phyloP scores from a whole-genome alignment of 2,888 invertebrate species.

The Drosophila kambysellisi region DNA sequence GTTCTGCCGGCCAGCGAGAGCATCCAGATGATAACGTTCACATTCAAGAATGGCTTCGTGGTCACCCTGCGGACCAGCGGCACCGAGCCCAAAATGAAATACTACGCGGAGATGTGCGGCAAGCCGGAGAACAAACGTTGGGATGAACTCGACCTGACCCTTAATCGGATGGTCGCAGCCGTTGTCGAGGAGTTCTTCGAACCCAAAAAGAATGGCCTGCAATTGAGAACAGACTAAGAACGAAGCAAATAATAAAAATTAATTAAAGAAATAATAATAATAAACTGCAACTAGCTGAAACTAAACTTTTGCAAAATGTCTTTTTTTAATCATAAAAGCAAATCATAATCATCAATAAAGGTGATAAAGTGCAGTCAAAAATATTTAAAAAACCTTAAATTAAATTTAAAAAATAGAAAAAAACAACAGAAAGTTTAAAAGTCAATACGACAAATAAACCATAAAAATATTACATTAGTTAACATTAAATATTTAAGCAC shows the following conservation, averaged over 20 bases:
- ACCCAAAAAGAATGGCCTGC: slow-evolving; percentile 89
- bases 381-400: too few species aligned
- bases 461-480: background rate
- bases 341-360: background rate
- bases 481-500: background rate
- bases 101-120: slow-evolving; percentile 96
- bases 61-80: slow-evolving; percentile 97
- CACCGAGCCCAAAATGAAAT: slow-evolving; percentile 99
- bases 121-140: slow-evolving; percentile 89
- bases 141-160: slow-evolving; percentile 87
- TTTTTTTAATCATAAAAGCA: background rate
- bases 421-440: background rate
- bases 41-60: slow-evolving; percentile 93
- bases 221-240: slow-evolving; percentile 49
- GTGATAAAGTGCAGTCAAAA: background rate
- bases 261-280: background rate
- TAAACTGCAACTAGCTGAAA: background rate
- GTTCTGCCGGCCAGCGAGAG: slow-evolving; percentile 88
- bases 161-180: slow-evolving; percentile 91
- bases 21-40: slow-evolving; percentile 97
- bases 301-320: background rate
- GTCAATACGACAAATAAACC: background rate
- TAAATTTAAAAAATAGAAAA: too few species aligned
- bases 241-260: background rate
- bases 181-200: slow-evolving; percentile 93